Evolutionary conservation across 35 echinoderm and acorn worm genomes (phyloP), one percentile per base, ranked within the genome.

Genomic region (Ophiothrix spiculata): DNA sequence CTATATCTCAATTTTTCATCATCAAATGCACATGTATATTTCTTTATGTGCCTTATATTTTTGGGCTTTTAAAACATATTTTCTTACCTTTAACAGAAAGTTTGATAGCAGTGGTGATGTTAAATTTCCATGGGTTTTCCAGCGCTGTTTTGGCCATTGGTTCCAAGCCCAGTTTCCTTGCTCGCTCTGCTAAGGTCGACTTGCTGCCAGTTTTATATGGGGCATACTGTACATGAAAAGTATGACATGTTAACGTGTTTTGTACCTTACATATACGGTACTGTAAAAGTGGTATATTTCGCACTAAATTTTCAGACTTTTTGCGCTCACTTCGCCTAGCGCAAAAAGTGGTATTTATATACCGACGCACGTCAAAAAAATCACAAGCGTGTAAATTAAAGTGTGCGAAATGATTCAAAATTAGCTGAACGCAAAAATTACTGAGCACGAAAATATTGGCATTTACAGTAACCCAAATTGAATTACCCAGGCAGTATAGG

Each of bases 201-300:
- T 98, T 98, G 19, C 82, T 91, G 19, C 91, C 95, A 86, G 88
- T 84, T 80, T 98, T 98, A 39, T 84, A 98, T 25, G 95, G 89
- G 31, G 86, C 77, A 91, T 88, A 94, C 95, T 98, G 64, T 33
- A n/a, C n/a, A n/a, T n/a, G n/a, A n/a, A n/a, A n/a, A n/a, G n/a
- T n/a, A n/a, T n/a, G n/a, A n/a, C n/a, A n/a, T n/a, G n/a, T n/a
- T n/a, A n/a, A n/a, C n/a, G n/a, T n/a, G n/a, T n/a, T n/a, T n/a
- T n/a, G n/a, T n/a, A 1, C 14, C 33, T 32, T 36, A 33, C 33
- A 79, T 79, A 14, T 4, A 33, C 25, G 23, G 29, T 36, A 3
- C 36, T 79, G 25, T 1, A n/a, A n/a, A n/a, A n/a, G n/a, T n/a
- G n/a, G n/a, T n/a, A n/a, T n/a, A n/a, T n/a, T n/a, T n/a, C n/a